Evolutionary conservation across 53 echinoderm and acorn worm genomes (phyloP).

Genomic region (Holothuria leucospilota): DNA sequence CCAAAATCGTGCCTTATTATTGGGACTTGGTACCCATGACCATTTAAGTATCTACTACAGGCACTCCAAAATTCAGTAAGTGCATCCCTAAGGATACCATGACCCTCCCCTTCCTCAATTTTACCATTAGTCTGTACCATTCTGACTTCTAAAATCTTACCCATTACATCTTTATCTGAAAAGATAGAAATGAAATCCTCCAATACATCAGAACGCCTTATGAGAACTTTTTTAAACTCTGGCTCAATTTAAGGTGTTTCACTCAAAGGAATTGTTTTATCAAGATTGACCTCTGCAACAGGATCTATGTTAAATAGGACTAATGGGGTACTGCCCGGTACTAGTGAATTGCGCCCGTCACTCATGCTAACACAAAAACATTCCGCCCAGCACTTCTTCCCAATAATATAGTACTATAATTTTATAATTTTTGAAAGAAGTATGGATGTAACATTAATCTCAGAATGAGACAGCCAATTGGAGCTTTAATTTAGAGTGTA

Average conservation of each 20-base stretch:
- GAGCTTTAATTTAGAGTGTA: too few species aligned
- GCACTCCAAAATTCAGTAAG: conserved; percentile 2
- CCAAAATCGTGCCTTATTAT: conserved; percentile 4
- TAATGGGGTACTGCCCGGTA: too few species aligned
- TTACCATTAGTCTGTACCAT: background rate
- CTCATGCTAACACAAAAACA: too few species aligned
- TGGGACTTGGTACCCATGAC: background rate
- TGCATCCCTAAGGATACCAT: background rate
- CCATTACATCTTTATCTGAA: background rate
- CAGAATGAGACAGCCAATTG: too few species aligned
- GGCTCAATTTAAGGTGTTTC: too few species aligned
- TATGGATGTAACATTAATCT: too few species aligned
- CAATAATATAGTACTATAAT: too few species aligned
- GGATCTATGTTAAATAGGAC: background rate
- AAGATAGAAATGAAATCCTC: background rate
- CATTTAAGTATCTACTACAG: background rate
- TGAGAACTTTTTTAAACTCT: background rate
- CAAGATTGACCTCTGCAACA: background rate
- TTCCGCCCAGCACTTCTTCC: too few species aligned
- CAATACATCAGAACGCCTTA: background rate
- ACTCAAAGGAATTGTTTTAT: background rate
- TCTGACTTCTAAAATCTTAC: background rate
- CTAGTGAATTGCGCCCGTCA: too few species aligned
- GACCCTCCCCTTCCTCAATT: conserved; percentile 10
- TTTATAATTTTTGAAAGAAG: too few species aligned